phyloP scores from a whole-genome alignment of 2,797 vertebrate genomes.

The Buceros bicornis region DNA sequence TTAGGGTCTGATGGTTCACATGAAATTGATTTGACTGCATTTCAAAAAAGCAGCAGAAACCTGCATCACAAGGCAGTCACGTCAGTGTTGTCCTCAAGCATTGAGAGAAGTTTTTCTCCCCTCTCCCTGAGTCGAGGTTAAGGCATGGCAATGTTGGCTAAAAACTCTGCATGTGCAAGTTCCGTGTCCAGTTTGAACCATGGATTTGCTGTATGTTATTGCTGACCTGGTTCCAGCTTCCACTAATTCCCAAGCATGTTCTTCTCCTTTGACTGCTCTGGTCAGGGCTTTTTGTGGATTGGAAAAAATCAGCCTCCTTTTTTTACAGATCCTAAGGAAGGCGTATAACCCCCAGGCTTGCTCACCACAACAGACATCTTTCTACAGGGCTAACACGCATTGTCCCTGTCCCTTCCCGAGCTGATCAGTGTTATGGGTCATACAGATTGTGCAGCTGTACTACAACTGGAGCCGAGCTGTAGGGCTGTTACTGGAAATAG shows the following conservation, averaged over 20 bases:
- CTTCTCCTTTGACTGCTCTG: neutral
- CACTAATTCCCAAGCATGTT: constrained; percentile 43
- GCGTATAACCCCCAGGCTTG: neutral
- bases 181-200: neutral
- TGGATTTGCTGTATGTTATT: neutral
- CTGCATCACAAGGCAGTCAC: neutral
- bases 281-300: neutral
- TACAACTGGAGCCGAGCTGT: neutral
- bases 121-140: constrained; percentile 4
- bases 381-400: neutral
- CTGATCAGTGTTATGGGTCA: neutral
- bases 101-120: neutral
- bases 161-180: constrained; percentile 19
- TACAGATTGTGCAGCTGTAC: neutral
- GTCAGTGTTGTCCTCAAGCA: neutral
- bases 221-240: neutral
- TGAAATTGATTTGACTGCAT: neutral
- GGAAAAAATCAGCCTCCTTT: neutral
- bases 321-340: neutral
- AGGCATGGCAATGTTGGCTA: neutral
- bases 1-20: neutral
- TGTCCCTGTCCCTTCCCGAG: neutral
- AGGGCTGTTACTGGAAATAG: neutral
- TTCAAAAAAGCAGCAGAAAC: neutral
- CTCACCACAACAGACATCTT: neutral